Evolutionary conservation across 1,140 invertebrate genomes (phyloP).

Genomic region (Lethocerus indicus): DNA sequence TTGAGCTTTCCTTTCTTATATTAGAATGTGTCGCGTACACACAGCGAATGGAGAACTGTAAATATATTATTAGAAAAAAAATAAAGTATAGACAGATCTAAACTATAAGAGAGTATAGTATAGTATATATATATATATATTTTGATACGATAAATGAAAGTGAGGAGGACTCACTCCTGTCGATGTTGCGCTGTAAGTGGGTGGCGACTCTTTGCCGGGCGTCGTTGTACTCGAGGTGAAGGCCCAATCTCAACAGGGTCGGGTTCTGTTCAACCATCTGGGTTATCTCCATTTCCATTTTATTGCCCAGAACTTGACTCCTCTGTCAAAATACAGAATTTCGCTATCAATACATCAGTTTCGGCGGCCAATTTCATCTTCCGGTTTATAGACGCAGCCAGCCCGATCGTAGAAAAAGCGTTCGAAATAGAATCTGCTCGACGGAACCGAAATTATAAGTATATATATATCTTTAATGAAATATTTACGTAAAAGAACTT

Average conservation of each 20-base stretch:
- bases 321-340: conserved; percentile 43
- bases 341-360: neutral
- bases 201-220: conserved; percentile 81
- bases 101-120: no score
- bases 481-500: no score
- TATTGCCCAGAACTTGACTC: conserved; percentile 86
- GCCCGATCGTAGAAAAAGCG: no score
- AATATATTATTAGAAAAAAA: neutral
- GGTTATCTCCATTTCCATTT: conserved; percentile 96
- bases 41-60: no score
- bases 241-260: conserved; percentile 74
- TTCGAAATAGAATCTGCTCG: no score
- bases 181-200: conserved; percentile 89
- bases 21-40: no score
- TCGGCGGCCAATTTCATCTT: no score
- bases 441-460: no score
- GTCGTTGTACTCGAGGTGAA: conserved; percentile 92
- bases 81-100: neutral
- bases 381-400: no score
- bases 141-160: neutral
- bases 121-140: no score
- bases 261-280: conserved; percentile 84
- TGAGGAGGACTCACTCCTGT: conserved; percentile 68
- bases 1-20: no score
- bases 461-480: neutral